Evolutionary conservation across 2,797 vertebrate genomes (phyloP), one percentile per base, ranked within the genome.

Genomic region (Tapirus indicus): DNA sequence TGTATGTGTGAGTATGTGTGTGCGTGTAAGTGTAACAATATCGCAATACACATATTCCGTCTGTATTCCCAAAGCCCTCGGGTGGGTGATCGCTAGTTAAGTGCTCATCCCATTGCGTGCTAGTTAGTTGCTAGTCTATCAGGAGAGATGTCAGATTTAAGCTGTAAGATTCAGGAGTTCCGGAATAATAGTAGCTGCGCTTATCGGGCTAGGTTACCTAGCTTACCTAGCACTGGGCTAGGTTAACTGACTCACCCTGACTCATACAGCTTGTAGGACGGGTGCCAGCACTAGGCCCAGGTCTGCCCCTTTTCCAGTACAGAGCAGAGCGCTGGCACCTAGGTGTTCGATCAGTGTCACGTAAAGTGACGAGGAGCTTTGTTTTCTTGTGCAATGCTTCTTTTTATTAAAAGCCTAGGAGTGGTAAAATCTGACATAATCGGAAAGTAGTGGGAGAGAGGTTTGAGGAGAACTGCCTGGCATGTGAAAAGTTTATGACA

Each of bases 321-420:
- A 68, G 38, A 96, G 74, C 62, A 75, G 54, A 68, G 29, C 32
- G 17, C 74, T 96, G 95, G 71, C 56, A 85, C 72, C 84, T 92
- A 44, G 95, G 47, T 95, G n/a, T 93, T 95, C 60, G 89, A 7
- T 97, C 66, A 93, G 14, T 95, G 94, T 80, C 64, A 87, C 16
- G 4, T 86, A 80, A 91, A 77, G 52, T 95, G 89, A 95, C 74
- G 89, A 82, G 78, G 62, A 75, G 52, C 92, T 97, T 94, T 95
- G 68, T 68, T 91, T 96, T 92, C 84, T 94, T 95, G 23, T 94
- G 79, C 56, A 58, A 7, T 87, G 23, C 87, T 88, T 64, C 68
- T 91, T 95, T 95, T 95, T 92, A 92, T 95, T 95, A 91, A 96
- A 96, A 92, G 52, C 77, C 52, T 56, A 82, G 75, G 21, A 68